Evolutionary conservation across 2,888 invertebrate species (phyloP), one percentile per base, ranked within the genome.

Genomic region (Eretmocerus hayati): DNA sequence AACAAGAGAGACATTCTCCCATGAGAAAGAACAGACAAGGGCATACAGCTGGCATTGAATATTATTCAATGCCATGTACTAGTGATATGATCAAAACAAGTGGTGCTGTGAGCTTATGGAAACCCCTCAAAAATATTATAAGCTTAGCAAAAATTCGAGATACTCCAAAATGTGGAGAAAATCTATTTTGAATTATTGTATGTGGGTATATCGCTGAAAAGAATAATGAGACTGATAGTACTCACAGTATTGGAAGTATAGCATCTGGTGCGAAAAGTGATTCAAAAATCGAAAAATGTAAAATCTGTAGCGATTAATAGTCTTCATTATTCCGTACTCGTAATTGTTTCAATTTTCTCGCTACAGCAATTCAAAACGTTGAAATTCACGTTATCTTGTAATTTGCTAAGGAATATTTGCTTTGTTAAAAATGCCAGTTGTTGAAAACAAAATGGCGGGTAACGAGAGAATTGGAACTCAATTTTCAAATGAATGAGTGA

Each of bases 371-470:
- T 38, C 5, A 13, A 23, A 16, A 19, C 20, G 15, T 23, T 43
- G 30, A 53, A 50, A 53, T 50, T 53, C 30, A 37, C 13, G 26
- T 37, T 35, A 16, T 22, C 43, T 46, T 57, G 54, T 44, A 43
- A 35, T 26, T 22, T 30, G 44, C 30, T 23, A 33, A 38, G 23
- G 31, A 42, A 38, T n/a, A 35, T 41, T 48, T 38, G 47, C 66
- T 67, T 67, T 67, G 66, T 66, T 67, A 57, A 57, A 59, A 65
- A 71, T 71, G 71, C 71, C 71, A 71, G 71, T 71, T 71, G 71
- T 71, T 64, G 46, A 48, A 48, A 48, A 42, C 39, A 49, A 26
- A 44, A 36, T 40, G 42, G 11, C 21, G 23, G 45, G 42, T 46
- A 48, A 48, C n/a, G 23, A 19, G 36, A 43, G 33, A 15, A 30